Conservation (phyloP, 2,797 vertebrate species). For the Clamator glandarius region DNA sequence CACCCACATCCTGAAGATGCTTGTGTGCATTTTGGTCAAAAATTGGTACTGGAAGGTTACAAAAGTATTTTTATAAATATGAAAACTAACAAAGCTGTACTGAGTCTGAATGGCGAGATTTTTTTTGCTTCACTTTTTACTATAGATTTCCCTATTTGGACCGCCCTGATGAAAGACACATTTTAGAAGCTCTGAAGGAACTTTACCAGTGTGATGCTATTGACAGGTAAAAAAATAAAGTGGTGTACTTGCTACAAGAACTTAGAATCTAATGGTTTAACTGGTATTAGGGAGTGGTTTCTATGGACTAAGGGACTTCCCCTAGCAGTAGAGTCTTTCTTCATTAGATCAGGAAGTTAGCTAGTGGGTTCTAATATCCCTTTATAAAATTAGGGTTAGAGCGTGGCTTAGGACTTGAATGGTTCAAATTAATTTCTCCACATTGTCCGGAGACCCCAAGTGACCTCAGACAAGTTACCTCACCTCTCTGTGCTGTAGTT, state of each 20-base stretch:
- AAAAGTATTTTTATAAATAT: background rate
- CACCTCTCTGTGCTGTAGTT: background rate
- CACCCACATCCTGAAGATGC: rapidly evolving
- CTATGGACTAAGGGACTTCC: background rate
- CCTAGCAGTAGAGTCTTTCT: background rate
- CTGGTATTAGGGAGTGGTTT: background rate
- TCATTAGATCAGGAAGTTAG: conserved; percentile 3
- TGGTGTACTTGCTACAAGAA: background rate
- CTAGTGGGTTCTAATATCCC: background rate
- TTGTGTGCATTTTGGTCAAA: background rate
- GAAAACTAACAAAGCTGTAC: background rate
- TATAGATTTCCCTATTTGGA: conserved; percentile 94
- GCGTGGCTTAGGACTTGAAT: background rate
- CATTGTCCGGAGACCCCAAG: background rate
- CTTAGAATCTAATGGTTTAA: background rate
- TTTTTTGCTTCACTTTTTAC: background rate
- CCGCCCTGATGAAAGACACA: conserved; percentile 91
- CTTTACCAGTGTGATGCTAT: conserved; percentile 96
- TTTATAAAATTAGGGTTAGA: background rate
- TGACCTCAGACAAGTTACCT: background rate
- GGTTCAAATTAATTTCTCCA: background rate
- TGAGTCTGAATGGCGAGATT: background rate
- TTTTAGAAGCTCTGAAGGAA: conserved; percentile 93
- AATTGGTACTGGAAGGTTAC: background rate
- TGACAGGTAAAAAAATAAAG: conserved; percentile 85